phyloP scores from a whole-genome alignment of 1,140 invertebrate species.

The Agraylea sexmaculata region DNA sequence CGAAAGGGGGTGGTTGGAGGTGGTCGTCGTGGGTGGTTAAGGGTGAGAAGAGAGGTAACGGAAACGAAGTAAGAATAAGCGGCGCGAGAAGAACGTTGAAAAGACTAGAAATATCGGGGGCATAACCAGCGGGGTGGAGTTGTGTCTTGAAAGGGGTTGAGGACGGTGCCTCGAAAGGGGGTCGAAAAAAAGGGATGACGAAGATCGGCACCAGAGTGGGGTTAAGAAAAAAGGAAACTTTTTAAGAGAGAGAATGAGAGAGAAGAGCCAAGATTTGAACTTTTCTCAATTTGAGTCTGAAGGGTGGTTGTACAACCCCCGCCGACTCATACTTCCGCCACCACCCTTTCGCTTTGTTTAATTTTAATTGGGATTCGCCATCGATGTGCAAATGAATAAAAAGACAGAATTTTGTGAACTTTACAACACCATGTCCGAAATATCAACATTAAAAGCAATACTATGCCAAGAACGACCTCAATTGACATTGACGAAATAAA shows the following conservation, averaged over 20 bases:
- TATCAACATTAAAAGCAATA: too few species aligned
- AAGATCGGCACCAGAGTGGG: constrained; percentile 3
- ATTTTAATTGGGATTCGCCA: constrained; percentile 10
- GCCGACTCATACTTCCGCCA: constrained; percentile 5
- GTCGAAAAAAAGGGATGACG: constrained; percentile 1
- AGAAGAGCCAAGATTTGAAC: background rate
- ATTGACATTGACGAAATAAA: too few species aligned
- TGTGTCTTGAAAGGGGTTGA: too few species aligned
- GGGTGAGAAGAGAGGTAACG: background rate
- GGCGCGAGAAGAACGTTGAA: constrained; percentile 8
- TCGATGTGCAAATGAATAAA: constrained; percentile 4
- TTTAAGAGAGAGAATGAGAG: background rate
- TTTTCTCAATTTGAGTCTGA: background rate
- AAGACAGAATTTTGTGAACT: too few species aligned
- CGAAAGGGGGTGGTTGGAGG: background rate
- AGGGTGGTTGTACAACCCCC: constrained; percentile 2
- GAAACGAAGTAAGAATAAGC: constrained; percentile 6
- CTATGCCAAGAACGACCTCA: too few species aligned
- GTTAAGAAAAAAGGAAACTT: constrained; percentile 3
- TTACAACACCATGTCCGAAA: too few species aligned
- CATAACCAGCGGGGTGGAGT: constrained; percentile 1
- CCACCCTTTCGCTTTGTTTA: constrained; percentile 10
- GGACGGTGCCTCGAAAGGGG: too few species aligned
- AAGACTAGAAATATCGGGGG: constrained; percentile 5
- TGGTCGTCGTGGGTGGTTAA: constrained; percentile 6